phyloP scores from a whole-genome alignment of 1,140 invertebrate genomes.

The Hylaeus anthracinus region DNA sequence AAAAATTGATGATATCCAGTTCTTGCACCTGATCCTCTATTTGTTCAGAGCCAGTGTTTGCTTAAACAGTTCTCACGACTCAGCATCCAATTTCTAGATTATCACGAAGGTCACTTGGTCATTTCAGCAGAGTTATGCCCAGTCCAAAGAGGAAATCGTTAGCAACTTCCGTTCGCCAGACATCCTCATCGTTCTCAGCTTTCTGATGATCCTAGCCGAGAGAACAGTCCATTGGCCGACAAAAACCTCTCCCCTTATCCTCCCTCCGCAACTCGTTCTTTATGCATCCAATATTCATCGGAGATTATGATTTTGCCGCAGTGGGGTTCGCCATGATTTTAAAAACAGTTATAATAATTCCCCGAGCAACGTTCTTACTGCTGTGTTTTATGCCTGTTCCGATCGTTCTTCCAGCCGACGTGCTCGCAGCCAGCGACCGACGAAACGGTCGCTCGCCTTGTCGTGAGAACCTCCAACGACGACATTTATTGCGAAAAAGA shows the following conservation, averaged over 20 bases:
- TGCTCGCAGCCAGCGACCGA: not conserved
- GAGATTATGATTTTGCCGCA: slow-evolving; percentile 30
- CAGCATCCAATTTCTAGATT: too few species aligned
- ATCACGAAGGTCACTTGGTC: too few species aligned
- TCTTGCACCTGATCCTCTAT: too few species aligned
- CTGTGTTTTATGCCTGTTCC: slow-evolving; percentile 35
- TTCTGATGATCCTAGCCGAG: too few species aligned
- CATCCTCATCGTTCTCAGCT: too few species aligned
- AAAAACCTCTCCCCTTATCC: not conserved
- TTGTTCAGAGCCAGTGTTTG: too few species aligned
- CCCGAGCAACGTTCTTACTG: slow-evolving; percentile 15
- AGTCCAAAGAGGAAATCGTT: too few species aligned
- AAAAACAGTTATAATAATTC: slow-evolving; percentile 45
- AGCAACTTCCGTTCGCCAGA: too few species aligned
- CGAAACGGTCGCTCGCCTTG: not conserved
- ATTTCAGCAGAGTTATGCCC: too few species aligned
- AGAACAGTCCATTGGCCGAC: not conserved
- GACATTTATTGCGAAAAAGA: too few species aligned
- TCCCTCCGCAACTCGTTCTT: not conserved
- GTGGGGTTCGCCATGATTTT: not conserved
- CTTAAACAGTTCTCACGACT: too few species aligned
- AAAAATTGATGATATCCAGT: too few species aligned
- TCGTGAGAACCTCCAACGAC: slow-evolving; percentile 43
- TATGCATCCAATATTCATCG: not conserved
- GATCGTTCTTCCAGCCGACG: slow-evolving; percentile 33